phyloP scores from a whole-genome alignment of 1,140 invertebrate species.

The Cherax quadricarinatus region DNA sequence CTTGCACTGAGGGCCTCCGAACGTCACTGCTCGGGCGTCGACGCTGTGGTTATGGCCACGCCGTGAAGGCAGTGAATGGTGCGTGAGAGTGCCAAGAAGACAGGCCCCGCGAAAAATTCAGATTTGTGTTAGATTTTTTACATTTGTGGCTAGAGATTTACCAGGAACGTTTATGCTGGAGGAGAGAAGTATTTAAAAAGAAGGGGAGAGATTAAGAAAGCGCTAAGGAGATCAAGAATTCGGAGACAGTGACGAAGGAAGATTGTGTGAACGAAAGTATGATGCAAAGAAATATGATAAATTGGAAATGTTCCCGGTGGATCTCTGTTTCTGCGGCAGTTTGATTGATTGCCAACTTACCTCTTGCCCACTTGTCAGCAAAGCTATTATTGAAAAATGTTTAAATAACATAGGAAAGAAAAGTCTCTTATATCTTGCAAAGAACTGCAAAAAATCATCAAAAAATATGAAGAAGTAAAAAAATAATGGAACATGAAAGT shows the following conservation, averaged over 20 bases:
- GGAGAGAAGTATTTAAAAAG: neutral
- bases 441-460: neutral
- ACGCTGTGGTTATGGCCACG: conserved; percentile 79
- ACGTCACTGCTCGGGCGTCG: conserved; percentile 90
- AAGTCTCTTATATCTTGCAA: neutral
- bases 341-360: neutral
- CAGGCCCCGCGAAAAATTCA: neutral
- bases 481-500: neutral
- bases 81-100: neutral
- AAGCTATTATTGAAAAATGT: neutral
- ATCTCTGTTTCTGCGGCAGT: neutral
- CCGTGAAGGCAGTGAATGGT: neutral
- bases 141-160: neutral
- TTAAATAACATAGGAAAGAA: neutral
- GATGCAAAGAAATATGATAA: conserved; percentile 8
- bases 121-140: conserved; percentile 17
- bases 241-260: conserved; percentile 27
- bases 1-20: conserved; percentile 89
- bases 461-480: neutral
- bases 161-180: neutral
- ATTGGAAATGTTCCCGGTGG: neutral
- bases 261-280: conserved; percentile 4
- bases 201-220: neutral
- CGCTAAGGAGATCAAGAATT: neutral
- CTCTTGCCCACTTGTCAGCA: neutral